Evolutionary conservation across 2,797 vertebrate species (phyloP), one percentile per base, ranked within the genome.

Genomic region (Myotis planiceps): DNA sequence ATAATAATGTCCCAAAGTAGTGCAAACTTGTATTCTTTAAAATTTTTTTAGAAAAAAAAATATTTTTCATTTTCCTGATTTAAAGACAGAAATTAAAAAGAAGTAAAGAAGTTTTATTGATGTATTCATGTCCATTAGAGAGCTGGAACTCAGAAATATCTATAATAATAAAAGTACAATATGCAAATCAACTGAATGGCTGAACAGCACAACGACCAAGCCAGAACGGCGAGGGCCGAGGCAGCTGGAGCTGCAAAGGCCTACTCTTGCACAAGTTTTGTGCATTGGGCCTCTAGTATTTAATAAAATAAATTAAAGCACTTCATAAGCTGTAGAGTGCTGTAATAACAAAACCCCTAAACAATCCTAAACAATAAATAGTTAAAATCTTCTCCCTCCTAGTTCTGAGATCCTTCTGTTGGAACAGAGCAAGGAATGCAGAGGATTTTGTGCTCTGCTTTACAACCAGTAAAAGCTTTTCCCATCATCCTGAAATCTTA

Each of bases 231-330:
- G 5, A 60, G 58, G 27, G 13, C 29, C 0, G 5, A 60, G 27
- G 27, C 58, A 60, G 27, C 13, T 60, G 27, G 58, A 12, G 12
- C 27, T 60, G 27, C 27, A 29, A 60, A 60, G 58, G 27, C 58
- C 58, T 29, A 60, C 27, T 60, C 10, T 60, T 29, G 58, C 27
- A 60, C 0, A 2, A 60, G 13, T 60, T 60, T 60, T 1, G 0
- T 60, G 58, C 58, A 29, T 60, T 2, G 27, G 12, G 13, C 27
- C 58, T 60, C 58, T 60, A 60, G 5, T 27, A 63, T 69, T 82
- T 90, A 92, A 92, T 63, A 51, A 95, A 71, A 95, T 71, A 66
- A 86, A 60, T 68, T 18, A 65, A 93, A 86, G 7, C 14, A 32
- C 25, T 65, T 91, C 15, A 53, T 60, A 78, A 82, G 65, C 18